Percentiles rank a stretch among this genome's conserved stretches.
These are phyloP conservation scores for Hypocryptadius cinnamomeus DNA, from an alignment of 2,113 vertebrate genomes.

Conservation along the genomic window DNA sequence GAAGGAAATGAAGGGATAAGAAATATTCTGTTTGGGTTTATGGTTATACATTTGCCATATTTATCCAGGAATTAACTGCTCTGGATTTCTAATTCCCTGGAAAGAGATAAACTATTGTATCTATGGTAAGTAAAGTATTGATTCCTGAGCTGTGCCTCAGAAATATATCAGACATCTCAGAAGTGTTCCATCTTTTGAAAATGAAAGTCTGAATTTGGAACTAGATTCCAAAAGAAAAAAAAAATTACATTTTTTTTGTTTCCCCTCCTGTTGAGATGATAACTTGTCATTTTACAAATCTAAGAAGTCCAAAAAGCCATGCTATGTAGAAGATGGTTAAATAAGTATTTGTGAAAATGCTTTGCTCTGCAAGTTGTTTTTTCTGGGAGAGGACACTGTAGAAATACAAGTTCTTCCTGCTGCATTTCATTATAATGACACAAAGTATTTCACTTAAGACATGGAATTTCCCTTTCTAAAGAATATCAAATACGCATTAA, in stretches of 20 bases:
- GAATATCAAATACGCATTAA: slow-evolving; percentile 20
- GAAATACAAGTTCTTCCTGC: slow-evolving; percentile 13
- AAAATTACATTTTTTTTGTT: neutral
- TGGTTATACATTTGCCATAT: neutral
- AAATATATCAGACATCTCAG: neutral
- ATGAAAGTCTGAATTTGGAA: slow-evolving; percentile 30
- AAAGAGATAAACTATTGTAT: neutral
- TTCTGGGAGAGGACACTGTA: slow-evolving; percentile 25
- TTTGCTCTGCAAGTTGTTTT: slow-evolving; percentile 50
- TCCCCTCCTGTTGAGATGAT: neutral
- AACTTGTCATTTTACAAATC: slow-evolving; percentile 59
- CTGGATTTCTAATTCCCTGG: neutral
- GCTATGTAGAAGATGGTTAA: slow-evolving; percentile 65
- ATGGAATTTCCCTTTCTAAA: neutral
- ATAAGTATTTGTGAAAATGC: slow-evolving; percentile 61
- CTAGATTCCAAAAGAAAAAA: neutral
- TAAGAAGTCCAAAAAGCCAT: slow-evolving; percentile 46
- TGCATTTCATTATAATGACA: neutral
- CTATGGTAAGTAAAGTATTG: neutral
- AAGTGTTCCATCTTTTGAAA: slow-evolving; percentile 39
- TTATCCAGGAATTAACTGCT: neutral
- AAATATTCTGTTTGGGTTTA: neutral
- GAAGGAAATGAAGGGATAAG: neutral
- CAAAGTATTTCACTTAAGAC: slow-evolving; percentile 16
- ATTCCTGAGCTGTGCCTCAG: neutral